These are phyloP conservation scores for Puffinus mauretanicus DNA, from an alignment of 2,113 vertebrate species.

Conservation along the genomic window DNA sequence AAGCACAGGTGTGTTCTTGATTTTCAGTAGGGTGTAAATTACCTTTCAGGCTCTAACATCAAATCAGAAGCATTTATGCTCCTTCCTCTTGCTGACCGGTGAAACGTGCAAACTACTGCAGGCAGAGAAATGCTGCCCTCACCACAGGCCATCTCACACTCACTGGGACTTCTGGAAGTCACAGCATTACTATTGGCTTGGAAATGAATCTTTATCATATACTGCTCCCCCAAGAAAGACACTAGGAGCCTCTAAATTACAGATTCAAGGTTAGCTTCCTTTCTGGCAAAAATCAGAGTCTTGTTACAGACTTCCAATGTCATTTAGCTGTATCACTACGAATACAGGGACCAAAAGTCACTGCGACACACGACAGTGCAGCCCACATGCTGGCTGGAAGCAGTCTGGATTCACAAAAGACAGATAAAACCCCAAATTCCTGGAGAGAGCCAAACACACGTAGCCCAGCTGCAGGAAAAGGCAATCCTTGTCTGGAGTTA, in stretches of 20 bases:
- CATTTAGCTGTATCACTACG: neutral
- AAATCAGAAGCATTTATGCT: neutral
- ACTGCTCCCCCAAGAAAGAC: neutral
- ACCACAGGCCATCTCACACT: rapidly evolving
- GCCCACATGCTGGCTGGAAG: neutral
- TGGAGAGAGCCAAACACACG: neutral
- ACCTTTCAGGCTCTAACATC: neutral
- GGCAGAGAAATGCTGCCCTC: neutral
- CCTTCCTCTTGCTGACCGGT: rapidly evolving
- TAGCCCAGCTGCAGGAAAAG: neutral
- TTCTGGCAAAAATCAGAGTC: neutral
- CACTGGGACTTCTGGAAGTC: neutral
- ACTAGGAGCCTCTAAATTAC: neutral
- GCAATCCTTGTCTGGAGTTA: neutral
- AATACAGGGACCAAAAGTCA: neutral
- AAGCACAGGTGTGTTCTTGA: neutral
- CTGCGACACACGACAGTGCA: neutral
- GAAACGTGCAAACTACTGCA: neutral
- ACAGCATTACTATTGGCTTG: neutral
- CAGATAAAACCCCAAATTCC: neutral
- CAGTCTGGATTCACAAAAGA: neutral
- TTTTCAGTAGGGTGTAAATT: neutral
- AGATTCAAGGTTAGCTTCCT: neutral
- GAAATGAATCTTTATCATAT: neutral
- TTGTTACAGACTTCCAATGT: neutral